These are phyloP conservation scores for Triops cancriformis DNA, from an alignment of 1,140 invertebrate species.

Conservation along the genomic window DNA sequence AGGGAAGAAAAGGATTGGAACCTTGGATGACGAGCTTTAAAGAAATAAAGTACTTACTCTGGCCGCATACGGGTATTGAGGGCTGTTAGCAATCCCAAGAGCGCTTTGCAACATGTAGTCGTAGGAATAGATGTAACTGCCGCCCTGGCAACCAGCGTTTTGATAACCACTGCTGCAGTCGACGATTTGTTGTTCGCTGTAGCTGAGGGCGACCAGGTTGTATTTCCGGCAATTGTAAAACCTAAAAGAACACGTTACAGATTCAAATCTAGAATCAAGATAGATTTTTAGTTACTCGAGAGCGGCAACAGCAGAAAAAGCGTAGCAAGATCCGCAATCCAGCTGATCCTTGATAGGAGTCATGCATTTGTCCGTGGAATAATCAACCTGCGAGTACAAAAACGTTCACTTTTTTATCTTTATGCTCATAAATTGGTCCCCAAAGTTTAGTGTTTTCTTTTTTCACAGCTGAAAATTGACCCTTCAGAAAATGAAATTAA, in stretches of 20 bases:
- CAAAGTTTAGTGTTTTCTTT: too few relatives aligned
- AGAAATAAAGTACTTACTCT: too few relatives aligned
- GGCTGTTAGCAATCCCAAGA: too few relatives aligned
- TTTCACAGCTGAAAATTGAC: too few relatives aligned
- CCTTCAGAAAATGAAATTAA: too few relatives aligned
- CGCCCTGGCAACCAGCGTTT: neutral
- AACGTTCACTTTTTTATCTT: too few relatives aligned
- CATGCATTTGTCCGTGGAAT: neutral
- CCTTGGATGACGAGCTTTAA: too few relatives aligned
- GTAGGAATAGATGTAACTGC: neutral
- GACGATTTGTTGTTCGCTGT: slow-evolving; percentile 20
- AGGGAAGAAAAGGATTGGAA: too few relatives aligned
- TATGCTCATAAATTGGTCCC: too few relatives aligned
- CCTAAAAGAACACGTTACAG: neutral
- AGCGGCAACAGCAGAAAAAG: neutral
- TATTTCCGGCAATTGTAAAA: neutral
- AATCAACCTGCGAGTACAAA: too few relatives aligned
- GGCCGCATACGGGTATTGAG: too few relatives aligned
- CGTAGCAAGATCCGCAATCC: slow-evolving; percentile 13
- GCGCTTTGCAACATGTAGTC: too few relatives aligned
- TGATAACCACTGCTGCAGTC: neutral
- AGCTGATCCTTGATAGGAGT: neutral
- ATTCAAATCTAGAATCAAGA: neutral
- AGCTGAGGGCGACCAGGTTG: neutral
- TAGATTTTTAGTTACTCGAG: neutral